phyloP scores from a whole-genome alignment of 2,888 invertebrate species.

The Watsonalla binaria region DNA sequence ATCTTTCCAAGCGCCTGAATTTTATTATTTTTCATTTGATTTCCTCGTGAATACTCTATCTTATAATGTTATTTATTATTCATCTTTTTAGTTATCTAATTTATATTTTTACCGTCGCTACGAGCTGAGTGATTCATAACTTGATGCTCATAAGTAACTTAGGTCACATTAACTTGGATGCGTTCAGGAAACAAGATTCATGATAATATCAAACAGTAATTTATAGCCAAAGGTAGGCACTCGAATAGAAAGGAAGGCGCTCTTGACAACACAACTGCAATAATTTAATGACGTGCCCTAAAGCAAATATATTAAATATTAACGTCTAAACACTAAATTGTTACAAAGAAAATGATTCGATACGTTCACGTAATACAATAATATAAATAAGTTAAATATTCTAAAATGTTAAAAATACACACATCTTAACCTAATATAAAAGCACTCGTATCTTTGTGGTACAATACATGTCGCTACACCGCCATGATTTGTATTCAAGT shows the following conservation, averaged over 20 bases:
- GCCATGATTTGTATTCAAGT: constrained; percentile 35
- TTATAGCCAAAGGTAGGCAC: constrained; percentile 61
- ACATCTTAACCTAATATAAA: constrained; percentile 76
- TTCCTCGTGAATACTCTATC: constrained; percentile 59
- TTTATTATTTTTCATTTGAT: constrained; percentile 37
- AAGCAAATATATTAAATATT: constrained; percentile 78
- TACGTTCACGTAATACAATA: constrained; percentile 72
- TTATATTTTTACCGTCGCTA: constrained; percentile 62
- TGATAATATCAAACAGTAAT: constrained; percentile 42
- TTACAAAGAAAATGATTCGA: constrained; percentile 75
- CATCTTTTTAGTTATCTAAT: constrained; percentile 50
- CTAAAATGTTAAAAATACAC: constrained; percentile 79
- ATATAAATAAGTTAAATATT: constrained; percentile 78
- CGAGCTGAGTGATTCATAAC: constrained; percentile 44
- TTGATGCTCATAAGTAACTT: constrained; percentile 38
- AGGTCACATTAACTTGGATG: constrained; percentile 48
- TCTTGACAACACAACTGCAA: constrained; percentile 63
- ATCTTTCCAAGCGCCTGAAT: constrained; percentile 76
- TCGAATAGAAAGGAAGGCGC: constrained; percentile 64
- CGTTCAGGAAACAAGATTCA: constrained; percentile 48
- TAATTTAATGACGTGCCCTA: constrained; percentile 67
- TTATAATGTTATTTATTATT: constrained; percentile 52
- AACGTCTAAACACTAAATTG: constrained; percentile 75
- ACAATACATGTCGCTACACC: constrained; percentile 37
- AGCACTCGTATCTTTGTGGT: constrained; percentile 66